Percentiles rank a stretch among this genome's conserved stretches.
Evolutionary conservation across 2,113 vertebrate genomes (phyloP).

Genomic region (Anthoscopus minutus): DNA sequence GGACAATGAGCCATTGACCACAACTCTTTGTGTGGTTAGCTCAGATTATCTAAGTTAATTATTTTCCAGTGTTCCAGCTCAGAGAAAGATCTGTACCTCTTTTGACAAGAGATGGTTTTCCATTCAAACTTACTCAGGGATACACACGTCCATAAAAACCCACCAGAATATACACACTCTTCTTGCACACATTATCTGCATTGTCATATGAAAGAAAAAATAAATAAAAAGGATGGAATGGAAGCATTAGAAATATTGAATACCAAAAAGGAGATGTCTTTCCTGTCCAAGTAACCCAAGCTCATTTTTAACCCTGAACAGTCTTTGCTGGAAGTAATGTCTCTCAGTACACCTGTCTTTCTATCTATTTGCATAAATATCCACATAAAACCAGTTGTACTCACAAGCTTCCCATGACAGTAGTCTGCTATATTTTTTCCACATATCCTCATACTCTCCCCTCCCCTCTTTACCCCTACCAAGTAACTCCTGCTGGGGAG

Average conservation of each 20-base stretch:
- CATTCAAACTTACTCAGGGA: not conserved
- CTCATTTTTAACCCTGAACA: not conserved
- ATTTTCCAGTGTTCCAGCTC: not conserved
- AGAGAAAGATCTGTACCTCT: not conserved
- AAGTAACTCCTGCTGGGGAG: conserved; percentile 42
- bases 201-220: not conserved
- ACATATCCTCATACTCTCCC: not conserved
- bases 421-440: not conserved
- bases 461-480: not conserved
- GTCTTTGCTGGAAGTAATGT: not conserved
- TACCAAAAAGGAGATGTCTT: fast-evolving
- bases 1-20: fast-evolving
- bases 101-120: not conserved
- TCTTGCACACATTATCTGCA: not conserved
- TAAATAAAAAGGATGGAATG: not conserved
- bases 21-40: fast-evolving
- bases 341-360: not conserved
- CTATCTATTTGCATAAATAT: not conserved
- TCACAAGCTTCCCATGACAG: not conserved
- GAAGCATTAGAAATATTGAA: not conserved
- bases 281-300: not conserved
- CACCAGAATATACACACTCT: not conserved
- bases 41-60: not conserved
- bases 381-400: not conserved
- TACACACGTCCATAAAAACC: not conserved